A percentile compares a stretch with the other conserved stretches of the same genome.
Evolutionary conservation across 2,888 invertebrate species (phyloP).

Genomic region (Chrysolina haemoptera): DNA sequence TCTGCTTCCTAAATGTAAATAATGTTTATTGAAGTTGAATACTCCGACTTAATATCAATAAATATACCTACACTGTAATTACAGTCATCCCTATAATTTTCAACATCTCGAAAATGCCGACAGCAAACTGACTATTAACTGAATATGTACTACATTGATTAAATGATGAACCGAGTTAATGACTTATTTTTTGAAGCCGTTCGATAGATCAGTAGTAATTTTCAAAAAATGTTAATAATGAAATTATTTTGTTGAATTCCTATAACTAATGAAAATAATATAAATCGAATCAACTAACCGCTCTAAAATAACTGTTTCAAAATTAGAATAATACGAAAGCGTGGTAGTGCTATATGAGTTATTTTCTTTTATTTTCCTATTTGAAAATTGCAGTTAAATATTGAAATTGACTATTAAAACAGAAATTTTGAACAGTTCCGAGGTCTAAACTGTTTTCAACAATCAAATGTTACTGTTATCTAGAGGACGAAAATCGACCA

Average conservation of each 20-base stretch:
- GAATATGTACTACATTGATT: not conserved
- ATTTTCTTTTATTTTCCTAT: too few species aligned
- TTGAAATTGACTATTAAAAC: too few species aligned
- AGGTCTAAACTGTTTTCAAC: too few species aligned
- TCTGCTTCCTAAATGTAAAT: not conserved
- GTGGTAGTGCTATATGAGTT: too few species aligned
- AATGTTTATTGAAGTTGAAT: constrained; percentile 1
- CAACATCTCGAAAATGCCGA: constrained; percentile 1
- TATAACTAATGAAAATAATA: not conserved
- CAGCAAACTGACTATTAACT: not conserved
- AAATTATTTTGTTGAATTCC: not conserved
- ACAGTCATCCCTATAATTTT: constrained; percentile 1
- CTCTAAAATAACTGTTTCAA: too few species aligned
- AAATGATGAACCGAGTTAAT: not conserved
- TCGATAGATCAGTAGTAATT: not conserved
- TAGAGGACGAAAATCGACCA: too few species aligned
- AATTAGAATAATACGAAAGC: too few species aligned
- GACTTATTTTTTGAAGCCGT: constrained; percentile 1
- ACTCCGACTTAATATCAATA: not conserved
- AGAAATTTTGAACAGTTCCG: too few species aligned
- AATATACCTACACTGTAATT: not conserved
- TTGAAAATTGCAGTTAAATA: too few species aligned
- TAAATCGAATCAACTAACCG: too few species aligned
- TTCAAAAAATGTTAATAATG: not conserved
- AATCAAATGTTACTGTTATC: too few species aligned